phyloP scores from a whole-genome alignment of 1,140 invertebrate species.

The Stegodyphus dumicola region DNA sequence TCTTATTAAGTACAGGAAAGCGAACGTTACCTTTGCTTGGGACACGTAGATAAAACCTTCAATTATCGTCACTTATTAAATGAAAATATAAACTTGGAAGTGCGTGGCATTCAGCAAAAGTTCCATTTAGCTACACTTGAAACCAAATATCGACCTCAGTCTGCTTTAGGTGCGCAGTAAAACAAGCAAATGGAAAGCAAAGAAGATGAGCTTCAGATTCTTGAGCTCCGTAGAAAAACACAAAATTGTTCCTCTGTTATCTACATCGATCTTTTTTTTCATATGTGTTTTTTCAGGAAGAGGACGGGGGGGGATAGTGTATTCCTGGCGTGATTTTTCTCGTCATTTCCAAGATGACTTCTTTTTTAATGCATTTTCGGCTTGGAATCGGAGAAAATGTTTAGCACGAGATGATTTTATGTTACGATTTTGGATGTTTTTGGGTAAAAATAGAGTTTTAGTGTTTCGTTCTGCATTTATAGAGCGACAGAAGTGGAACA shows the following conservation, averaged over 20 bases:
- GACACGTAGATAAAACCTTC: too few relatives aligned
- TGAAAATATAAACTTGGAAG: too few relatives aligned
- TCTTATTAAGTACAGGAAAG: too few relatives aligned
- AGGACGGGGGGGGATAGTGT: too few relatives aligned
- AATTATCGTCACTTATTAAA: too few relatives aligned
- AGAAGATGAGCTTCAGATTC: too few relatives aligned
- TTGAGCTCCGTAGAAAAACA: too few relatives aligned
- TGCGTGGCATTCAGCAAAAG: too few relatives aligned
- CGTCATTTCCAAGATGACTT: not conserved
- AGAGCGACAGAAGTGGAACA: not conserved
- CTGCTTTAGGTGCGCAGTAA: not conserved
- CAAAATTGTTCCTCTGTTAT: too few relatives aligned
- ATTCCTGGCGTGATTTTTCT: not conserved
- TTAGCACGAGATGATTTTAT: not conserved
- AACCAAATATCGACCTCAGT: conserved; percentile 19
- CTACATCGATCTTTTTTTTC: too few relatives aligned
- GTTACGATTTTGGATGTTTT: not conserved
- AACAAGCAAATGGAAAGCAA: not conserved
- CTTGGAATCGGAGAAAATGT: not conserved
- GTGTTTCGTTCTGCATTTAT: conserved; percentile 10
- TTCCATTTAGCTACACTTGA: not conserved
- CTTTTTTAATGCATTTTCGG: conserved; percentile 18
- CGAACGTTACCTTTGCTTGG: too few relatives aligned
- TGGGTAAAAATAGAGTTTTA: not conserved
- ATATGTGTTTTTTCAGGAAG: too few relatives aligned